Evolutionary conservation across 1,140 invertebrate species (phyloP).

Genomic region (Magallana gigas): DNA sequence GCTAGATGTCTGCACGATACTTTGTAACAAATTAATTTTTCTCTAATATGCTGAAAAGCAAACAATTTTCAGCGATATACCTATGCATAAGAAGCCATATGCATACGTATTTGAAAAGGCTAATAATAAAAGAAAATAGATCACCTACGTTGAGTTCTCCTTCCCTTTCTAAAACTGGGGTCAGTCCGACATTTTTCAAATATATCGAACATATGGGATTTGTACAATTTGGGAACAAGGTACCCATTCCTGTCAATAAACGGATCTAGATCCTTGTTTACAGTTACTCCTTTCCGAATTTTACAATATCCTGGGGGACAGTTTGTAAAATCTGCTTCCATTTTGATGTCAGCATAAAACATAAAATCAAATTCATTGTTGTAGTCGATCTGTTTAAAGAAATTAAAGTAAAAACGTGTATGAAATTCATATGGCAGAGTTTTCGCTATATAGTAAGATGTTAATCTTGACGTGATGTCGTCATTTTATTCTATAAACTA

Average conservation of each 20-base stretch:
- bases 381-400: background rate
- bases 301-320: constrained; percentile 35
- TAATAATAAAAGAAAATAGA: too few relatives aligned
- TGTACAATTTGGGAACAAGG: constrained; percentile 2
- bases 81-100: too few relatives aligned
- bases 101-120: too few relatives aligned
- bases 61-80: too few relatives aligned
- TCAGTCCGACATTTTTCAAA: background rate
- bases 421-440: too few relatives aligned
- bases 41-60: too few relatives aligned
- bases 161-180: background rate
- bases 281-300: background rate
- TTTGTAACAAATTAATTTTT: too few relatives aligned
- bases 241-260: background rate
- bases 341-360: background rate
- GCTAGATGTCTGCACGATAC: too few relatives aligned
- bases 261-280: background rate
- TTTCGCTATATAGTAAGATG: too few relatives aligned
- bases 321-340: background rate
- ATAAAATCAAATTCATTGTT: constrained; percentile 44
- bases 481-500: too few relatives aligned
- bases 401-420: too few relatives aligned
- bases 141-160: background rate
- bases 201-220: background rate
- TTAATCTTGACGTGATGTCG: too few relatives aligned